Conservation (phyloP, 2,888 invertebrate species). For the Muschampia plurimacula region DNA sequence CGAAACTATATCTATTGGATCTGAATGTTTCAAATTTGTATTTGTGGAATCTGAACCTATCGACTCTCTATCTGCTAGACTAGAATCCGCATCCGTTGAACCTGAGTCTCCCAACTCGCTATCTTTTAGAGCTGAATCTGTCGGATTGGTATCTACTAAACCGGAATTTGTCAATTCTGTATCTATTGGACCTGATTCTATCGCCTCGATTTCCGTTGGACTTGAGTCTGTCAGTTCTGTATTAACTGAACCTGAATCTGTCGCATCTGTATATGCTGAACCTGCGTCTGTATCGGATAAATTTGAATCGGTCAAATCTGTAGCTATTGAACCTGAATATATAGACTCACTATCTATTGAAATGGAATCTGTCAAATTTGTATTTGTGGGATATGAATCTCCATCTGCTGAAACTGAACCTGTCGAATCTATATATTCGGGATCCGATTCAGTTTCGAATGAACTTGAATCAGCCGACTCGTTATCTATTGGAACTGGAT, state of each 20-base stretch:
- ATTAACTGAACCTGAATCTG: background rate
- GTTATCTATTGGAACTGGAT: too few relatives aligned
- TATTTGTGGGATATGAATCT: background rate
- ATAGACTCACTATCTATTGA: background rate
- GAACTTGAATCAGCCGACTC: too few relatives aligned
- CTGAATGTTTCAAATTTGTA: background rate
- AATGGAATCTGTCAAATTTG: background rate
- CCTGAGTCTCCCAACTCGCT: background rate
- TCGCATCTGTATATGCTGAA: background rate
- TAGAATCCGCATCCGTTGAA: background rate
- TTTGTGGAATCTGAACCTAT: background rate
- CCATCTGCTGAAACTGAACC: background rate
- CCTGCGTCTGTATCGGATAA: background rate
- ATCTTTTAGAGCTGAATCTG: background rate
- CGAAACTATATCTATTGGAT: background rate
- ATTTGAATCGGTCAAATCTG: background rate
- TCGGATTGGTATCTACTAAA: background rate
- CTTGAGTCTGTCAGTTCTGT: background rate
- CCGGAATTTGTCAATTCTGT: background rate
- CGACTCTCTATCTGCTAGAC: background rate
- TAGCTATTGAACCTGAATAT: too few relatives aligned
- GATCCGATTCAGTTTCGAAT: too few relatives aligned
- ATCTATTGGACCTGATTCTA: background rate
- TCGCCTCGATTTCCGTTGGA: background rate
- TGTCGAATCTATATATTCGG: background rate